A percentile compares a stretch with the other conserved stretches of the same genome.
Evolutionary conservation across 1,140 invertebrate genomes (phyloP).

Genomic region (Capitella teleta): DNA sequence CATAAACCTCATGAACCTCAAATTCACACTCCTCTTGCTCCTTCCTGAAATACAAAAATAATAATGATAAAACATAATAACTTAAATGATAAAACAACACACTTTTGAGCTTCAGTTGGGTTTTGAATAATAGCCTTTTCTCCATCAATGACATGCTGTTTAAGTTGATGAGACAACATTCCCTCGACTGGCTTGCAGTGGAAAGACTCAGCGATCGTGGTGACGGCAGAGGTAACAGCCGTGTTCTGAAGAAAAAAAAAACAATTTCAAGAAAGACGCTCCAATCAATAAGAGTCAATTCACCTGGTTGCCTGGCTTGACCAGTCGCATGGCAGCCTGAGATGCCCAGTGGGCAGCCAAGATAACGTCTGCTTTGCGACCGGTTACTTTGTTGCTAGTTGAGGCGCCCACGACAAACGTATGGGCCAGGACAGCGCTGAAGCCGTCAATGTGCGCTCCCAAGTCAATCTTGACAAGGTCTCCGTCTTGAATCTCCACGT

Average conservation of each 20-base stretch:
- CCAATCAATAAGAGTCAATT: conserved; percentile 6
- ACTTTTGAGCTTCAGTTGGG: conserved; percentile 83
- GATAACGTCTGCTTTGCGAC: conserved; percentile 86
- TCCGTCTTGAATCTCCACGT: conserved; percentile 75
- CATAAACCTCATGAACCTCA: conserved; percentile 95
- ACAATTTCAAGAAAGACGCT: not conserved
- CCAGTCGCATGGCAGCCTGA: conserved; percentile 81
- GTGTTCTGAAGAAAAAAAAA: conserved; percentile 59
- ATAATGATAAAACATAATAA: conserved; percentile 1
- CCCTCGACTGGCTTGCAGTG: conserved; percentile 97
- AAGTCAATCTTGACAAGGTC: conserved; percentile 98
- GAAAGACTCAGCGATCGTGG: conserved; percentile 81
- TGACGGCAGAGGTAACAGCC: conserved; percentile 80
- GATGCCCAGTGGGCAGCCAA: conserved; percentile 88
- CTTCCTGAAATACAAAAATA: conserved; percentile 52
- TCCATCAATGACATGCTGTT: conserved; percentile 75
- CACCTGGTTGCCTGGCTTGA: conserved; percentile 84
- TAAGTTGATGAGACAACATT: conserved; percentile 93
- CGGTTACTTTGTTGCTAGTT: conserved; percentile 51
- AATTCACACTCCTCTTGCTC: conserved; percentile 96
- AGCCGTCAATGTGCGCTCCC: conserved; percentile 97
- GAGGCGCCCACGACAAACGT: conserved; percentile 80
- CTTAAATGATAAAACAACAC: not conserved
- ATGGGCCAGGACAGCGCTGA: conserved; percentile 95
- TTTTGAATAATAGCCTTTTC: conserved; percentile 99